Conservation (phyloP, 2,113 vertebrate genomes). For the Cheilinus undulatus region DNA sequence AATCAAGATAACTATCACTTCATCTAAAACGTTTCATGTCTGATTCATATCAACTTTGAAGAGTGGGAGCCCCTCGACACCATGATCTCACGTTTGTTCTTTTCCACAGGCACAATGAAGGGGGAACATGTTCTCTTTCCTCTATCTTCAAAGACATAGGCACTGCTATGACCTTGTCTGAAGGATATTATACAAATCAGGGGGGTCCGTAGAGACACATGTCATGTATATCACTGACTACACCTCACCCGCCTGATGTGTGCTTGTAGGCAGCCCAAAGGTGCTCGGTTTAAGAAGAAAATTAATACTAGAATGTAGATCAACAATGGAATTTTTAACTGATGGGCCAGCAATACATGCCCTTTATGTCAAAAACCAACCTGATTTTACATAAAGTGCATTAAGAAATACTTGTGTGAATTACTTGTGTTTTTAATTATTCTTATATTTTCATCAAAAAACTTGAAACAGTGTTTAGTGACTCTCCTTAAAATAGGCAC, state of each 20-base stretch:
- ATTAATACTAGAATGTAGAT: constrained; percentile 1
- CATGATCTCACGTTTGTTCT: constrained; percentile 75
- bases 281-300: constrained; percentile 49
- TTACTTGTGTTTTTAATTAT: no score
- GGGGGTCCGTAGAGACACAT: constrained; percentile 92
- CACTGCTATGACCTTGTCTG: constrained; percentile 92
- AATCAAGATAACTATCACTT: constrained; percentile 78
- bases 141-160: constrained; percentile 79
- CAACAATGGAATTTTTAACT: constrained; percentile 1
- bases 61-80: constrained; percentile 78
- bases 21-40: constrained; percentile 77
- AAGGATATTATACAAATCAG: constrained; percentile 96
- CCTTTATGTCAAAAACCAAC: neutral
- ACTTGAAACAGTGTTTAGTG: no score
- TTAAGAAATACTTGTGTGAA: no score
- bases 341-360: no score
- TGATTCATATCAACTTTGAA: constrained; percentile 81
- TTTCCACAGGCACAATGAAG: constrained; percentile 73
- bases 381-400: no score
- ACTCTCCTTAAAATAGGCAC: no score
- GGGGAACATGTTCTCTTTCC: constrained; percentile 75
- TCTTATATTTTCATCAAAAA: no score
- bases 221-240: constrained; percentile 96
- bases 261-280: constrained; percentile 90
- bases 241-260: constrained; percentile 93